phyloP scores from a whole-genome alignment of 2,888 invertebrate genomes.

The Nomada fucata region DNA sequence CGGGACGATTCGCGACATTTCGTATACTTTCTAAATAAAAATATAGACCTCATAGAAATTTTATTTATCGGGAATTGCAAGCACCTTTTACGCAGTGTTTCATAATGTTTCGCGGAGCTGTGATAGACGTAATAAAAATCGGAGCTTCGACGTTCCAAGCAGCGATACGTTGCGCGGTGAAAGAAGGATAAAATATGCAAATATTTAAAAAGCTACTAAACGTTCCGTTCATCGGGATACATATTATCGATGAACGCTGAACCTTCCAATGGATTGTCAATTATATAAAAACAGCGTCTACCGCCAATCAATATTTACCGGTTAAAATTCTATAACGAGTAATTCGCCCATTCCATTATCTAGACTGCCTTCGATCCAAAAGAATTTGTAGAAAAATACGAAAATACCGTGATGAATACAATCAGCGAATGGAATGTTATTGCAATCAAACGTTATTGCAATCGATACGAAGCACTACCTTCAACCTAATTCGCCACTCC shows the following conservation, averaged over 20 bases:
- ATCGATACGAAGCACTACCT: conserved; percentile 28
- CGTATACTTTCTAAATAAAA: conserved; percentile 55
- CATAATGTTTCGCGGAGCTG: conserved; percentile 19
- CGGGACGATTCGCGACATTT: conserved; percentile 34
- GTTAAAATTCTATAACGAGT: conserved; percentile 9
- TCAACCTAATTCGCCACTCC: conserved; percentile 13
- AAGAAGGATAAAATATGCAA: conserved; percentile 34
- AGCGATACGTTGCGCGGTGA: not conserved
- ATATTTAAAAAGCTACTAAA: conserved; percentile 7
- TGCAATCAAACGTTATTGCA: conserved; percentile 42
- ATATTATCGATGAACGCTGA: not conserved
- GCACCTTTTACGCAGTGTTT: conserved; percentile 46
- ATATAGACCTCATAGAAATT: conserved; percentile 55
- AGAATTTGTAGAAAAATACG: conserved; percentile 38
- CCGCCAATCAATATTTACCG: conserved; percentile 17
- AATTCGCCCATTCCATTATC: conserved; percentile 18
- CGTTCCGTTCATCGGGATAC: not conserved
- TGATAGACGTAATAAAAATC: conserved; percentile 34
- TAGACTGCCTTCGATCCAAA: conserved; percentile 40
- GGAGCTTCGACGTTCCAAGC: conserved; percentile 12
- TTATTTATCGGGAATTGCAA: conserved; percentile 35
- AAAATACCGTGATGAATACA: conserved; percentile 31
- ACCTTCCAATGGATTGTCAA: conserved; percentile 44
- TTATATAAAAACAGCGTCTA: conserved; percentile 24
- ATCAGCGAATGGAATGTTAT: conserved; percentile 54